Percentiles rank a stretch among this genome's conserved stretches.
phyloP scores from a whole-genome alignment of 2,113 vertebrate species.

The Corythornis madagascariensis region DNA sequence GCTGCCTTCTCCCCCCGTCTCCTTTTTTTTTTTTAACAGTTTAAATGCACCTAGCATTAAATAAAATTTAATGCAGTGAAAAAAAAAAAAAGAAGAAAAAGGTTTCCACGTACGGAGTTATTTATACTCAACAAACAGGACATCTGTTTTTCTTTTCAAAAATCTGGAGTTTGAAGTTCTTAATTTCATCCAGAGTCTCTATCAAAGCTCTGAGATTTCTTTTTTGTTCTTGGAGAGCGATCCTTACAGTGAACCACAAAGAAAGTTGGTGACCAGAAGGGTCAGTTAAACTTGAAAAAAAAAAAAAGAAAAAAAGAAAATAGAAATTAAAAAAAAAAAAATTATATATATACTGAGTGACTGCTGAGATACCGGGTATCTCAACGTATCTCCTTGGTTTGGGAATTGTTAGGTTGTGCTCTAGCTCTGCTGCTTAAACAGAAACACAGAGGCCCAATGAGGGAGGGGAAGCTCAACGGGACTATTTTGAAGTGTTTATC shows the following conservation, averaged over 20 bases:
- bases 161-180: slow-evolving; percentile 82
- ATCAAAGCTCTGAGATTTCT: slow-evolving; percentile 74
- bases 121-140: slow-evolving; percentile 80
- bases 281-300: slow-evolving; percentile 14
- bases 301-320: background rate
- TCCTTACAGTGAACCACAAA: slow-evolving; percentile 56
- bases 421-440: background rate
- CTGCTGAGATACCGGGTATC: background rate
- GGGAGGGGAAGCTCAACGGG: background rate
- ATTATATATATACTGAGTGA: background rate
- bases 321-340: background rate
- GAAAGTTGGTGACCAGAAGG: slow-evolving; percentile 61
- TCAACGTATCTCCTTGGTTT: background rate
- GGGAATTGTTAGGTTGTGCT: background rate
- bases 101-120: slow-evolving; percentile 67
- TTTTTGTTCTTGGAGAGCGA: slow-evolving; percentile 71
- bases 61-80: slow-evolving; percentile 72
- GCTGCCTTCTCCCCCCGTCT: background rate
- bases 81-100: background rate
- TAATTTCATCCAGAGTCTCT: slow-evolving; percentile 85
- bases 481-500: background rate
- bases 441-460: background rate
- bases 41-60: slow-evolving; percentile 68
- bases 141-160: slow-evolving; percentile 86
- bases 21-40: background rate